A percentile compares a stretch with the other conserved stretches of the same genome.
phyloP scores from a whole-genome alignment of 1,140 invertebrate genomes.

The Ladona fulva region DNA sequence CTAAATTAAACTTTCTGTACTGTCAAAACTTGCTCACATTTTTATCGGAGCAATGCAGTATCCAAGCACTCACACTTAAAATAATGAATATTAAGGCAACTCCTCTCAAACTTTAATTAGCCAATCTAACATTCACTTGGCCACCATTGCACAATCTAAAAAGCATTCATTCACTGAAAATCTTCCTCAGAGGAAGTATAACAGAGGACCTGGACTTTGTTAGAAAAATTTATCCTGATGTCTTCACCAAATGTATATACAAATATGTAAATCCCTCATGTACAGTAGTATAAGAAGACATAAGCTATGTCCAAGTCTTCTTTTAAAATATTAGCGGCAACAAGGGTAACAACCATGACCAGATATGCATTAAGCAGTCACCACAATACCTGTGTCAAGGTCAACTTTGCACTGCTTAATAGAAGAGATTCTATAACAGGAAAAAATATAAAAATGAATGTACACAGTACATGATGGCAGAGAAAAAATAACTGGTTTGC shows the following conservation, averaged over 20 bases:
- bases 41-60: background rate
- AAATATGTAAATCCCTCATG: slow-evolving; percentile 6
- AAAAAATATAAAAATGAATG: background rate
- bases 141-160: background rate
- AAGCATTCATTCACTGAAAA: background rate
- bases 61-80: background rate
- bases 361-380: background rate
- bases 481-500: background rate
- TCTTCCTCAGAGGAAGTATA: background rate
- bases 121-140: background rate
- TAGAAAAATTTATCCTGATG: background rate
- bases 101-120: no score
- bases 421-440: background rate
- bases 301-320: background rate
- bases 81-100: background rate
- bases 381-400: background rate
- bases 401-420: background rate
- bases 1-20: background rate
- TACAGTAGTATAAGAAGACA: background rate
- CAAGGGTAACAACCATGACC: background rate
- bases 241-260: slow-evolving; percentile 1
- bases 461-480: background rate
- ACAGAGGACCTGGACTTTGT: background rate
- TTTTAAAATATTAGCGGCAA: background rate
- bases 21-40: no score